Conservation (phyloP, 2,797 vertebrate species). For the Enteromius trimaculatus region DNA sequence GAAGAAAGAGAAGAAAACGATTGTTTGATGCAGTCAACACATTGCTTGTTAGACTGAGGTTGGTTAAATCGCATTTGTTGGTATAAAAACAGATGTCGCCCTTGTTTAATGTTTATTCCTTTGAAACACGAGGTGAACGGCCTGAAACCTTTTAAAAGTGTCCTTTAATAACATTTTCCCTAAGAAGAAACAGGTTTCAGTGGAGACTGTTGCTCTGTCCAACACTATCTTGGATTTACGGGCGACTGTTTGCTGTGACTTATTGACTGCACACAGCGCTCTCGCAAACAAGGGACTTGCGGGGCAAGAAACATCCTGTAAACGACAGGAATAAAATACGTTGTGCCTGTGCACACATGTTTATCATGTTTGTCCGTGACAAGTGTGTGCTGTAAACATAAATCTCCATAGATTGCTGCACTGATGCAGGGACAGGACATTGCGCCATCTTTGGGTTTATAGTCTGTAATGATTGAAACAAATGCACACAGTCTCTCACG, state of each 20-base stretch:
- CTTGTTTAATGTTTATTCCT: constrained; percentile 32
- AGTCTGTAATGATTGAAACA: constrained; percentile 7
- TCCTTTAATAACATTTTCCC: constrained; percentile 20
- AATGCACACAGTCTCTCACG: not conserved
- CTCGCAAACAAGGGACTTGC: constrained; percentile 21
- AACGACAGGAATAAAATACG: constrained; percentile 27
- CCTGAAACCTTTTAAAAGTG: constrained; percentile 15
- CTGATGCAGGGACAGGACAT: constrained; percentile 21
- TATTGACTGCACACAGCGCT: not conserved
- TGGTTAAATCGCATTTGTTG: constrained; percentile 17
- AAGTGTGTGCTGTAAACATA: constrained; percentile 43
- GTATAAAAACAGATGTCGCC: constrained; percentile 29
- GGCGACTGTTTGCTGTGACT: constrained; percentile 14
- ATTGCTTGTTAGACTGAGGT: constrained; percentile 25
- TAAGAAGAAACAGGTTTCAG: constrained; percentile 12
- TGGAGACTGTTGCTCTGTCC: constrained; percentile 5
- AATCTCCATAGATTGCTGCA: constrained; percentile 32
- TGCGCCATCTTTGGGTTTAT: not conserved
- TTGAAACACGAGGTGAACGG: constrained; percentile 20
- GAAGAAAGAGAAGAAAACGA: constrained; percentile 19
- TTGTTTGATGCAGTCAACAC: constrained; percentile 36
- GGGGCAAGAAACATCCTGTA: constrained; percentile 14
- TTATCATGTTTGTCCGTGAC: constrained; percentile 44
- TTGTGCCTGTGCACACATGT: constrained; percentile 24
- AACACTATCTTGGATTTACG: constrained; percentile 9